Base-by-base conservation (phyloP, 2,797 vertebrate species). In the Falco columbarius region DNA sequence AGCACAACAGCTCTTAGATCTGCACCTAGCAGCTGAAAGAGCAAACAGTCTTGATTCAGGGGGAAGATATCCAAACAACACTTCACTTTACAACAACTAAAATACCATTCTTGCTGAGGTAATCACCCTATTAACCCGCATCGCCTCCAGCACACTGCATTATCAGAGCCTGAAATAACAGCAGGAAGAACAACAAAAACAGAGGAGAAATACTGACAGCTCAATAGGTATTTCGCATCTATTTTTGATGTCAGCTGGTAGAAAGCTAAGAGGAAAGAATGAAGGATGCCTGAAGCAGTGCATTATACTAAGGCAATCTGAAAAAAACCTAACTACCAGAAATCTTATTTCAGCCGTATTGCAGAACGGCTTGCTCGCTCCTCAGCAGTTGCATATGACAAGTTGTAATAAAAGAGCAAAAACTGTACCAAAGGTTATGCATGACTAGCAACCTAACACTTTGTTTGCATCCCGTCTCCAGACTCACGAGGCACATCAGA, bases 31-130 rank as follows among this genome's bases (percentile, higher is more conserved):
- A 95, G 90, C 86, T 59, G 74, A 73, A 94, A 92, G 93, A 89
- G 89, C 93, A 71, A 87, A 36, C 9, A 73, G 90, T 70, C 74
- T 27, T 27, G 18, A 17, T 13, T 24, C 89, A 44, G 55, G 47
- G 34, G 38, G 42, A 80, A 92, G 89, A 84, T 23, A 85, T 30
- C 77, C 86, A 93, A 82, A 87, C 71, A 93, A 14, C 63, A 63
- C 77, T 92, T 66, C 20, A 3, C 90, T 92, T 90, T 71, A 40
- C 83, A 94, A 23, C 47, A 32, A 10, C 59, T 76, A 55, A 91
- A 90, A 91, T 76, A 59, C 92, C 90, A 54, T 89, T 87, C 63
- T 93, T n/a, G 11, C 63, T 49, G 95, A 96, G 92, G 55, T 71
- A 87, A 89, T 86, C 83, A 42, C 55, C 59, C 92, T 54, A 59